Evolutionary conservation across 1,140 invertebrate species (phyloP).

Genomic region (Probaryconus sp.): DNA sequence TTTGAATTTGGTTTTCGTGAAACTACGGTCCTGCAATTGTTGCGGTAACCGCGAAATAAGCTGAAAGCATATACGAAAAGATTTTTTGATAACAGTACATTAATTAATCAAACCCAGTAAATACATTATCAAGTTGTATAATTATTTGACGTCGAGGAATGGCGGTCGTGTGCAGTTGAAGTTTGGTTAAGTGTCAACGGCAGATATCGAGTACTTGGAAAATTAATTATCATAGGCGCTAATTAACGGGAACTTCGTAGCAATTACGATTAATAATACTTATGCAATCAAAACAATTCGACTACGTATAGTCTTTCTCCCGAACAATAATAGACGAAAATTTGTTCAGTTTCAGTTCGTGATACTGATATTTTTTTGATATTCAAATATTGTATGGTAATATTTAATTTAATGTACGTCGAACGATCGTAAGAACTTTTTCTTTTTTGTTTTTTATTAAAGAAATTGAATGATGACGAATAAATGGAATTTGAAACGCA

Average conservation of each 20-base stretch:
- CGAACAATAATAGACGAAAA: not conserved
- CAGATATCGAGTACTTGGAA: constrained; percentile 52
- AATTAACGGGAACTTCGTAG: constrained; percentile 46
- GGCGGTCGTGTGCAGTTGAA: constrained; percentile 46
- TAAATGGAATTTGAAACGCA: too few species aligned
- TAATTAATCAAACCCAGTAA: constrained; percentile 44
- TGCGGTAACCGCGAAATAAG: constrained; percentile 7
- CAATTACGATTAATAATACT: constrained; percentile 36
- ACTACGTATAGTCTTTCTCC: not conserved
- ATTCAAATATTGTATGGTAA: too few species aligned
- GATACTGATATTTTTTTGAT: too few species aligned
- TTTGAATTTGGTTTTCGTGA: not conserved
- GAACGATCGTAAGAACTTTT: too few species aligned
- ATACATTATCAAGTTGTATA: constrained; percentile 55
- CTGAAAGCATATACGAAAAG: not conserved
- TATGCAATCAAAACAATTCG: constrained; percentile 37
- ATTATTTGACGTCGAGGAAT: constrained; percentile 49
- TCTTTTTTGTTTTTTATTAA: too few species aligned
- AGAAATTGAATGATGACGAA: too few species aligned
- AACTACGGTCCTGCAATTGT: too few species aligned
- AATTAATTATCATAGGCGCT: constrained; percentile 58
- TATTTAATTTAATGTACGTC: too few species aligned
- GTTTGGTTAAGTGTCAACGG: constrained; percentile 57
- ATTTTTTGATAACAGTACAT: constrained; percentile 12
- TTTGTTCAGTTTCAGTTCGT: too few species aligned